These are phyloP conservation scores for Catocala fraxini DNA, from an alignment of 2,888 invertebrate genomes.

Conservation along the genomic window DNA sequence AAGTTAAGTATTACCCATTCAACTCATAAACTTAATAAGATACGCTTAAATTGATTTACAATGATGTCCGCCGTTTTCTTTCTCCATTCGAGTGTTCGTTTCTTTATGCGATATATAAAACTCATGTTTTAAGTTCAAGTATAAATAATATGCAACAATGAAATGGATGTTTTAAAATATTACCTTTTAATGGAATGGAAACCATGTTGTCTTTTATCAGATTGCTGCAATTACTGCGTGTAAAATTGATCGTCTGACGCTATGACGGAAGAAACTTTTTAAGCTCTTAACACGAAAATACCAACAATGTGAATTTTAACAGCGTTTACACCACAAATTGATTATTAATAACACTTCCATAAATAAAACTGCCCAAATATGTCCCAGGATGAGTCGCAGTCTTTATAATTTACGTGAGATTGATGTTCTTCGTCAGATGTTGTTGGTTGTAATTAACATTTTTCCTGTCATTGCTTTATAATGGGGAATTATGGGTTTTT, in stretches of 20 bases:
- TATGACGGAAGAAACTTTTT: conserved; percentile 57
- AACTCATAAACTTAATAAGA: too few relatives aligned
- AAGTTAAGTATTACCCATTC: too few relatives aligned
- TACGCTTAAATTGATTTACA: neutral
- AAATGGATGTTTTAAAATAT: conserved; percentile 40
- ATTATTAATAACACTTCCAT: conserved; percentile 78
- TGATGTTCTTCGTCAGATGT: conserved; percentile 58
- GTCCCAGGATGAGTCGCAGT: conserved; percentile 46
- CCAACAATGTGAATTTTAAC: conserved; percentile 56
- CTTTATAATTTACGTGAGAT: conserved; percentile 70
- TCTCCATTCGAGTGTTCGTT: neutral
- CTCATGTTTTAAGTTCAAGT: conserved; percentile 23
- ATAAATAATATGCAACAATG: conserved; percentile 26
- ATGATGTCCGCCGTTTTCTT: neutral
- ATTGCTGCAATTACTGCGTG: conserved; percentile 50
- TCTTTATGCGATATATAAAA: too few relatives aligned
- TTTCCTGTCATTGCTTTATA: conserved; percentile 45
- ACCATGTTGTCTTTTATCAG: conserved; percentile 45
- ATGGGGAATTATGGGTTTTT: conserved; percentile 41
- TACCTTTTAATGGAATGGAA: conserved; percentile 46
- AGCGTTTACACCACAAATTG: conserved; percentile 74
- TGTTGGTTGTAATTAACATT: conserved; percentile 42
- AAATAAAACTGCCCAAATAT: conserved; percentile 71
- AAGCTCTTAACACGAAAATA: conserved; percentile 52
- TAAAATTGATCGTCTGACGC: conserved; percentile 37